These are phyloP conservation scores for Euzophera pinguis DNA, from an alignment of 2,888 invertebrate genomes.

Conservation along the genomic window DNA sequence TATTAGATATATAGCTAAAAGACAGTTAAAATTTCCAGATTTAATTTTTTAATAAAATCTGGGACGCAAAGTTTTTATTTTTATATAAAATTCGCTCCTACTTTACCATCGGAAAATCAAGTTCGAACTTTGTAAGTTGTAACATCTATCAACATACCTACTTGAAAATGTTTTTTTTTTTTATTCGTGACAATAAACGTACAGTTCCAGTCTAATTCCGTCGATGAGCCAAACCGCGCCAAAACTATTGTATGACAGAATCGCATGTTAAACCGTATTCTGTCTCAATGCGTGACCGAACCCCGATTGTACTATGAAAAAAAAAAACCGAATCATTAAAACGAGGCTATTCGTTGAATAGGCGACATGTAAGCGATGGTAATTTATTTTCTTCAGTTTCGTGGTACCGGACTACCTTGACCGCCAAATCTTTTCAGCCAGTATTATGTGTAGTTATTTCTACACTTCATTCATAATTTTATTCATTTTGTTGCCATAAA, in stretches of 20 bases:
- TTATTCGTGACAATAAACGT: background rate
- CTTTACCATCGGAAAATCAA: too few species aligned
- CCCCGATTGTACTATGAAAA: conserved; percentile 3
- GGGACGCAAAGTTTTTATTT: too few species aligned
- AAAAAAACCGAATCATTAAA: background rate
- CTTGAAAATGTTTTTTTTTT: background rate
- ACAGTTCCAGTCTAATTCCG: conserved; percentile 12
- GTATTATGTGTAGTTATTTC: too few species aligned
- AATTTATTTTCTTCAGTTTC: conserved; percentile 8
- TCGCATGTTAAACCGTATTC: conserved; percentile 15
- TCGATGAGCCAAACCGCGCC: conserved; percentile 2
- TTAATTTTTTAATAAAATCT: too few species aligned
- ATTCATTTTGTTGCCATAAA: too few species aligned
- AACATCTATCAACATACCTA: background rate
- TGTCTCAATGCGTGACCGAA: conserved; percentile 16
- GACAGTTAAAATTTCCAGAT: too few species aligned
- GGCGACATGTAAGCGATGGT: conserved; percentile 8
- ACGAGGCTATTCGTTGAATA: conserved; percentile 1
- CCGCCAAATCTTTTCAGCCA: conserved; percentile 20
- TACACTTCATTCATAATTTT: background rate
- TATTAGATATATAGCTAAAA: too few species aligned
- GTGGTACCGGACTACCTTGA: conserved; percentile 23
- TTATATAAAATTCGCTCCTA: too few species aligned
- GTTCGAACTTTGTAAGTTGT: too few species aligned
- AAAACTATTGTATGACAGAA: conserved; percentile 13